Evolutionary conservation across 1,140 invertebrate species (phyloP), one percentile per base, ranked within the genome.

Genomic region (Hyphantria cunea): DNA sequence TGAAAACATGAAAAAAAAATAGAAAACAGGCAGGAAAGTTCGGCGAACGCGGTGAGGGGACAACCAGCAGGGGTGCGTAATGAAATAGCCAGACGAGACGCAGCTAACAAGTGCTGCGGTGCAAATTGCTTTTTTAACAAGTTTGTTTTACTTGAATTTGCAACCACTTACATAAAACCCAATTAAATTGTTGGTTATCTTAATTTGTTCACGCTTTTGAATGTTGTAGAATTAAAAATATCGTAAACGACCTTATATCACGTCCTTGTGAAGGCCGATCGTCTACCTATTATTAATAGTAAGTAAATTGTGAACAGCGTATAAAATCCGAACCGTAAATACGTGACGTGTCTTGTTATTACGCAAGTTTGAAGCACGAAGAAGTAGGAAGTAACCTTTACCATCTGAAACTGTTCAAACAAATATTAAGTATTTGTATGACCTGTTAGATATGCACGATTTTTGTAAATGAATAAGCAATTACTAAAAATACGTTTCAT

Each of bases 181-280:
- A 63, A 66, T 70, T 41, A 67, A 54, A 56, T 47, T 34, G 53
- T 50, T 64, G 45, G 54, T 50, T 50, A 44, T 64, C 48, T 55
- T 68, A 62, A 48, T 31, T 49, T 64, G 65, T 60, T 66, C 68
- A 77, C 71, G 70, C 66, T 65, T 78, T 64, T 51, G 59, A 69
- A 42, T 68, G 53, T 75, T 55, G 67, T 74, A 70, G 45, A 63
- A 74, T 72, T 60, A 37, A 65, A 63, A 69, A 76, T 70, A 71
- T 71, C 55, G 59, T 72, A 76, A 78, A 74, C 69, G 72, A 75
- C 72, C 72, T 78, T 71, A 78, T 71, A 74, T 58, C 60, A 17
- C 77, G 86, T 89, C 84, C 84, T 86, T 88, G 81, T 55, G 77
- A 88, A 88, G 86, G 86, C 79, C 86, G 79, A 74, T 74, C 72